Evolutionary conservation across 2,113 vertebrate genomes (phyloP).

Genomic region (Gila orcuttii): DNA sequence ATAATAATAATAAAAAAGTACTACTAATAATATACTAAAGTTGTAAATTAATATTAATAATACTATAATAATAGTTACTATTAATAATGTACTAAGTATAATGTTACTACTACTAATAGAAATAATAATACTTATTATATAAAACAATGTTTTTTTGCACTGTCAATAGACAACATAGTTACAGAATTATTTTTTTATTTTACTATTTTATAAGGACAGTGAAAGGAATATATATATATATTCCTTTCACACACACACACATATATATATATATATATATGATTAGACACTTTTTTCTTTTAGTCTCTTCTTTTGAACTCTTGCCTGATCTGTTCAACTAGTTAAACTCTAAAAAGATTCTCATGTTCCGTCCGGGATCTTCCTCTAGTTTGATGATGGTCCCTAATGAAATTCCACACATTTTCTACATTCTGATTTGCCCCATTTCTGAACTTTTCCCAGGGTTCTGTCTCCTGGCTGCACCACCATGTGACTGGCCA

Average conservation of each 20-base stretch:
- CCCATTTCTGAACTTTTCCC: slow-evolving; percentile 68
- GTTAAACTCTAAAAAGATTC: slow-evolving; percentile 1
- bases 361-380: background rate
- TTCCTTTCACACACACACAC: too few species aligned
- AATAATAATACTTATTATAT: too few species aligned
- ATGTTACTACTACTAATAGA: too few species aligned
- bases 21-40: background rate
- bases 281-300: background rate
- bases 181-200: background rate
- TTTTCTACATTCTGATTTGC: slow-evolving; percentile 45
- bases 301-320: background rate
- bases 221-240: background rate
- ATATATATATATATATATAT: too few species aligned
- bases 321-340: background rate
- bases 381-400: slow-evolving; percentile 2
- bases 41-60: background rate
- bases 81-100: too few species aligned
- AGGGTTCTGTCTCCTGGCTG: slow-evolving; percentile 67
- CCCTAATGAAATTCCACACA: slow-evolving; percentile 44
- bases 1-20: background rate
- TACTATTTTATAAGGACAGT: background rate
- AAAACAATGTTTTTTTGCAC: too few species aligned
- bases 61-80: too few species aligned
- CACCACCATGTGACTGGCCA: slow-evolving; percentile 71
- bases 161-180: too few species aligned